phyloP scores from a whole-genome alignment of 2,797 vertebrate genomes.

The Intellagama lesueurii region DNA sequence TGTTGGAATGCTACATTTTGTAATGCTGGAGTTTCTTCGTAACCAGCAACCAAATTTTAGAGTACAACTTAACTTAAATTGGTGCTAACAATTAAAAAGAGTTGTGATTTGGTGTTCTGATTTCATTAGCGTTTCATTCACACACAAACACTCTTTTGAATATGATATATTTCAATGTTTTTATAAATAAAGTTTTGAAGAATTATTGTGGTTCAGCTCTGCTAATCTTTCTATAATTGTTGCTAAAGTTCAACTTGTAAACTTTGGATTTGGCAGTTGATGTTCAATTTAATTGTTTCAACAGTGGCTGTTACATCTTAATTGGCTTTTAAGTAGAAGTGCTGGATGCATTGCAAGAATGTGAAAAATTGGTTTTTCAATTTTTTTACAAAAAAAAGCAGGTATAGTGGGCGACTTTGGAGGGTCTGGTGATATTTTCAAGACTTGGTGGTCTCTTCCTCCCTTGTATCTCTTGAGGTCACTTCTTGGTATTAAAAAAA shows the following conservation, averaged over 20 bases:
- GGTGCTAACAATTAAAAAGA: slow-evolving; percentile 74
- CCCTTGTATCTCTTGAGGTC: no score
- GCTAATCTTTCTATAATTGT: slow-evolving; percentile 21
- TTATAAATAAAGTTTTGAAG: slow-evolving; percentile 77
- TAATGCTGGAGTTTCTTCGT: slow-evolving; percentile 68
- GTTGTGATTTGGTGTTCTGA: slow-evolving; percentile 43
- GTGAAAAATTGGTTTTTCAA: slow-evolving; percentile 22
- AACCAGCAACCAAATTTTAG: slow-evolving; percentile 57
- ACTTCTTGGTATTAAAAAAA: no score
- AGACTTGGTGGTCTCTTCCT: no score
- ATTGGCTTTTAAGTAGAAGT: slow-evolving; percentile 37
- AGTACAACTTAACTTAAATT: slow-evolving; percentile 68
- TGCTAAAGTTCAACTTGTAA: slow-evolving; percentile 24
- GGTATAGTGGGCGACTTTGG: no score
- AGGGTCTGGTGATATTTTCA: no score
- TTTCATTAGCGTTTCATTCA: slow-evolving; percentile 51
- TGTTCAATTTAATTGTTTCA: neutral
- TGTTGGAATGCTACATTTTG: slow-evolving; percentile 66
- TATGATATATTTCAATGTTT: slow-evolving; percentile 70
- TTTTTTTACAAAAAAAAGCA: no score
- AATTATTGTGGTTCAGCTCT: slow-evolving; percentile 38
- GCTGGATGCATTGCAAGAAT: slow-evolving; percentile 15
- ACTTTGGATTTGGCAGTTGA: neutral
- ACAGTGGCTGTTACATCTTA: neutral
- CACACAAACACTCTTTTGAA: slow-evolving; percentile 41